phyloP scores from a whole-genome alignment of 1,140 invertebrate species.

The Bradysia coprophila region DNA sequence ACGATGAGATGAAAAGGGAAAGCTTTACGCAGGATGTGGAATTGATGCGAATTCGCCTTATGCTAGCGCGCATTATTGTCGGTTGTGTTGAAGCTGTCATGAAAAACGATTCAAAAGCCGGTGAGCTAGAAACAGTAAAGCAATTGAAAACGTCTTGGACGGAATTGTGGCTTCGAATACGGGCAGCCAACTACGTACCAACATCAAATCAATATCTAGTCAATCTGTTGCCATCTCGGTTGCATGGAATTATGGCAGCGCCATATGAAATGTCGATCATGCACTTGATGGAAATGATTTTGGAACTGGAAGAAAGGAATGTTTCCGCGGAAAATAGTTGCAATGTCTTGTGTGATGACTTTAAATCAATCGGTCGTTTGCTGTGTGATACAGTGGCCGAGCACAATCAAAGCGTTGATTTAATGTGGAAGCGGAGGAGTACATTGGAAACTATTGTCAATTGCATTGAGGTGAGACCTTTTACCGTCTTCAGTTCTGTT shows the following conservation, averaged over 20 bases:
- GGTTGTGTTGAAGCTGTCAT: constrained; percentile 16
- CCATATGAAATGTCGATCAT: constrained; percentile 21
- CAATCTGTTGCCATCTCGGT: constrained; percentile 20
- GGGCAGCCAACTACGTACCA: constrained; percentile 16
- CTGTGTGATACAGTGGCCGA: constrained; percentile 12
- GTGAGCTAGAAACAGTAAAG: constrained; percentile 10
- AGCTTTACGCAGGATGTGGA: constrained; percentile 22
- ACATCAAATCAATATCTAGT: constrained; percentile 23
- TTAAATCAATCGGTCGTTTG: constrained; percentile 10
- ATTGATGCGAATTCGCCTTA: constrained; percentile 15
- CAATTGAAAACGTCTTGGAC: constrained; percentile 15
- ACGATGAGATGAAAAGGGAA: constrained; percentile 12
- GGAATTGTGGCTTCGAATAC: constrained; percentile 15
- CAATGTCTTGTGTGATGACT: constrained; percentile 11
- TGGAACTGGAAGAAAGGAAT: constrained; percentile 12
- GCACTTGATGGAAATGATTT: constrained; percentile 14
- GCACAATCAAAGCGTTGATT: constrained; percentile 13
- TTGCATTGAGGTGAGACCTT: constrained; percentile 13
- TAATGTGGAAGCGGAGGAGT: constrained; percentile 13
- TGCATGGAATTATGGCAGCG: constrained; percentile 15
- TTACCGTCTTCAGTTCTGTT: not conserved
- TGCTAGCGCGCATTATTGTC: constrained; percentile 15
- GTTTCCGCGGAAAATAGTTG: constrained; percentile 10
- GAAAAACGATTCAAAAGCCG: not conserved
- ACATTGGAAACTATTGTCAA: constrained; percentile 16